Evolutionary conservation across 2,888 invertebrate genomes (phyloP), one percentile per base, ranked within the genome.

Genomic region (Furcula furcula): DNA sequence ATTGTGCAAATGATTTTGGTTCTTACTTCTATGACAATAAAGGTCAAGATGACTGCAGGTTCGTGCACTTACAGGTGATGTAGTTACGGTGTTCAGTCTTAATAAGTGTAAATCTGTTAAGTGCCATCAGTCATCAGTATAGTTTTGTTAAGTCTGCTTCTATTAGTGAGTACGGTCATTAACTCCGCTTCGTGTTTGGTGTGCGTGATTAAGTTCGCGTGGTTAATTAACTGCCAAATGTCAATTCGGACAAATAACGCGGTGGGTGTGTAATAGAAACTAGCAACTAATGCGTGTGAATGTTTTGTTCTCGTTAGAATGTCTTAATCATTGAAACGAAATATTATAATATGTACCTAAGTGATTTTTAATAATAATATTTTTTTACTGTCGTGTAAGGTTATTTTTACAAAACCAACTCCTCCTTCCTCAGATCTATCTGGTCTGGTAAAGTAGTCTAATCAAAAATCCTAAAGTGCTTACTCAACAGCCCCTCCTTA

Each of bases 101-200:
- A 73, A 74, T 76, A 75, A 69, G 74, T 71, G 75, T 73, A 78
- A 75, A 77, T 73, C 65, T 72, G 66, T 65, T 52, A 53, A 53
- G 55, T 69, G 67, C 66, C 65, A 60, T 64, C 58, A 58, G 43
- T 66, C 65, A 60, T 64, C 58, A 58, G 43, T 55, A 62, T 51
- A 55, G 55, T 63, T 60, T 63, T 53, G 56, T 51, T 40, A 45
- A 54, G 60, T 62, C 65, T 47, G 57, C 62, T 55, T 65, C 44
- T 43, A 61, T 61, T 63, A 54, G 50, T 23, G 30, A 31, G 47
- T 28, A 40, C 38, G 46, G 47, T 48, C 49, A 43, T 64, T 61
- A 57, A 46, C 45, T 42, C 48, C 21, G 30, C 40, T 53, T 52
- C 53, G 54, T 42, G 36, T 57, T 38, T 33, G 32, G 45, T 40